Conservation (phyloP, 1,140 invertebrate genomes). For the Caenorhabditis briggsae region DNA sequence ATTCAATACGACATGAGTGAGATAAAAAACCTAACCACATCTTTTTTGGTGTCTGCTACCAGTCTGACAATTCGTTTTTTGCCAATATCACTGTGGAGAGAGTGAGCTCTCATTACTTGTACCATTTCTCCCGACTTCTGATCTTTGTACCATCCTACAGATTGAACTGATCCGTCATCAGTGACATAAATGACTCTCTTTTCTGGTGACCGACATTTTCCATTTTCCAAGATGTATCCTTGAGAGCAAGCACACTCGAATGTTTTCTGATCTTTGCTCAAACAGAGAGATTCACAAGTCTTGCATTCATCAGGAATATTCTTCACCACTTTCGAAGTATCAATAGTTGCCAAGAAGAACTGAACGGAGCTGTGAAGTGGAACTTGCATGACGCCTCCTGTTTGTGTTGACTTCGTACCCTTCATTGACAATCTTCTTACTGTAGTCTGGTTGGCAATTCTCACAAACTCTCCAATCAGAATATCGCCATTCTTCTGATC, state of each 20-base stretch:
- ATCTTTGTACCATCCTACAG: constrained; percentile 24
- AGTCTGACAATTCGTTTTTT: constrained; percentile 23
- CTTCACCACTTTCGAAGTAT: not conserved
- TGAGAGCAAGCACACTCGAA: constrained; percentile 24
- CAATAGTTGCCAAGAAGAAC: constrained; percentile 21
- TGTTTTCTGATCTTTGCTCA: not conserved
- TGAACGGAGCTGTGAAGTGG: constrained; percentile 34
- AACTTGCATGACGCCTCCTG: constrained; percentile 13
- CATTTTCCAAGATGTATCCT: not conserved
- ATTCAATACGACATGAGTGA: not conserved
- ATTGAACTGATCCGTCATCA: constrained; percentile 28
- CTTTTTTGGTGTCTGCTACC: constrained; percentile 1
- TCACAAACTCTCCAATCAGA: constrained; percentile 32
- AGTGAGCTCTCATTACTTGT: constrained; percentile 17
- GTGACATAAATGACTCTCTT: constrained; percentile 16
- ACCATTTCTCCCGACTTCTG: not conserved
- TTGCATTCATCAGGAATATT: constrained; percentile 3
- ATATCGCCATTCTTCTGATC: constrained; percentile 4
- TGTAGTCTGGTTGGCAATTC: constrained; percentile 41
- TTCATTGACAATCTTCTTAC: not conserved
- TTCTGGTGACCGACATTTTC: not conserved
- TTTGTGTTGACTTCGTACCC: not conserved
- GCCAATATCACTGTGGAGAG: not conserved
- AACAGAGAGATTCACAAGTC: constrained; percentile 7
- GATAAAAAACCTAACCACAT: not conserved